Evolutionary conservation across 92 coral and sea anemone genomes (phyloP), one percentile per base, ranked within the genome.

Genomic region (Pocillopora grandis): DNA sequence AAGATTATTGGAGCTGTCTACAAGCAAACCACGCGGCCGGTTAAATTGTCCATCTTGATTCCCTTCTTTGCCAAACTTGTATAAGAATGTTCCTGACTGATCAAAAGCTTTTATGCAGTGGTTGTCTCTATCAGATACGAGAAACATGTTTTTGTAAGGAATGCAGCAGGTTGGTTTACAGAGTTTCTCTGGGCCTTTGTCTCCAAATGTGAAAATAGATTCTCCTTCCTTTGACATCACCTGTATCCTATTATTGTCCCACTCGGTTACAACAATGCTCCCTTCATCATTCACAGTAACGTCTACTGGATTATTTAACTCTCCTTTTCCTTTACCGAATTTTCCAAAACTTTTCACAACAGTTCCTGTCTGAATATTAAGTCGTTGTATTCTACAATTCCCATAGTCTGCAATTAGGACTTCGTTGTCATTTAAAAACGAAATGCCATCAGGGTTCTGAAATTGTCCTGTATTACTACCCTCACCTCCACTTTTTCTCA

Each of bases 301-400:
- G 19, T 70, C 57, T 15, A 14, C 1, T 70, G 55, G 75, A 14
- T n/a, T n/a, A n/a, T n/a, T n/a, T n/a, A 70, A 70, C 75, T 70
- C 75, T 70, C 75, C 75, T 70, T 70, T 70, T 33, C 75, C 75
- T 17, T 15, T 1, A n/a, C n/a, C n/a, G n/a, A n/a, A n/a, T 37
- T 70, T 33, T 5, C 75, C 75, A 70, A 70, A 35, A 20, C 75
- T 37, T 70, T 70, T 70, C 20, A 37, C 75, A 33, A 37, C 75
- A 70, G 20, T 70, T 70, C 75, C 75, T 70, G 55, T 70, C 13
- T 35, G 20, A 55, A 70, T 37, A 70, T 35, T 37, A 5, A 70
- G 17, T 10, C 42, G 75, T 15, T 70, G 75, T 37, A 70, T 70
- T 70, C 75, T 70, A 70, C n/a, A n/a, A n/a, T n/a, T n/a, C n/a